Base-by-base conservation (phyloP, 2,113 vertebrate genomes). In the Mus musculus region DNA sequence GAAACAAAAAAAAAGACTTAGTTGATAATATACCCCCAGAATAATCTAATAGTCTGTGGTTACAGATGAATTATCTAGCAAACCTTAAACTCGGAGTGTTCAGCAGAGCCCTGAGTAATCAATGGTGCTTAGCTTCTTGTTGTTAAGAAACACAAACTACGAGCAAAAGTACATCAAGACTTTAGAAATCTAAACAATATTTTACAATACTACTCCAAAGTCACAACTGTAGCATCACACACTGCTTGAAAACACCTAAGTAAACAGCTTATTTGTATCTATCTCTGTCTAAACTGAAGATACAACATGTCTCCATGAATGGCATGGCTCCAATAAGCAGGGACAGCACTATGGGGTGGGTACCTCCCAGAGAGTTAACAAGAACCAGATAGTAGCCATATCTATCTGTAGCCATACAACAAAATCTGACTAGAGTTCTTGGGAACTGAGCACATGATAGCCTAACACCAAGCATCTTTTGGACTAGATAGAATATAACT, bases 51-150 rank as follows among this genome's bases (percentile, higher is more conserved):
- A 26, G 3, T 72, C 95, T 98, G 97, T 97, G 96, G 97, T 96
- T 98, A 97, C 97, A 97, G 95, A 98, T 97, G 86, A 96, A 98
- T 97, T 96, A 98, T 80, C 56, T 98, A 97, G 97, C 97, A 98
- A 98, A 97, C 89, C 8, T 96, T 97, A 98, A 98, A 97, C 98
- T 97, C 59, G 97, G 98, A 98, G 52, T 95, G 98, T 97, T 97
- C 96, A 96, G 92, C 90, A 97, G 94, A 97, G 89, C 94, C 95
- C 90, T 97, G 96, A 98, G 85, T 98, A 98, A 98, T 97, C 98
- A 97, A 97, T 96, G 36, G 95, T 63, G 56, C 93, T 98, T 98
- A 91, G n/a, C 63, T 97, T 97, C 3, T 65, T 28, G 54, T 54
- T 97, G 86, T 93, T 93, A 98, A 98, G 91, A 96, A 98, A 97